phyloP scores from a whole-genome alignment of 2,797 vertebrate species.

The Xenopus petersii region DNA sequence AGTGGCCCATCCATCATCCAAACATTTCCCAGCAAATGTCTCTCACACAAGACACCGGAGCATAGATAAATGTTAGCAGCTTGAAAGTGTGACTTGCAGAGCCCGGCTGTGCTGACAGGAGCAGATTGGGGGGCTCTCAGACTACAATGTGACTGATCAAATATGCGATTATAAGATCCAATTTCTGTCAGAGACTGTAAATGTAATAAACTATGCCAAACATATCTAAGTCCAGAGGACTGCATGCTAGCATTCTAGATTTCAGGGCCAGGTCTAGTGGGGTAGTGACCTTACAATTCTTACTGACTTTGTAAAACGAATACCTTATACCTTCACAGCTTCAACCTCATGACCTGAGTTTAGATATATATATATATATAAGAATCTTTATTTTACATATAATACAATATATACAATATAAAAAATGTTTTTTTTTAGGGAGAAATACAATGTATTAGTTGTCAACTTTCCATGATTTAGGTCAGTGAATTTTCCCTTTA shows the following conservation, averaged over 20 bases:
- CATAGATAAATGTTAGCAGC: conserved; percentile 38
- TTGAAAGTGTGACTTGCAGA: conserved; percentile 32
- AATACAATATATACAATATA: too few species aligned
- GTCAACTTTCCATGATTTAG: too few species aligned
- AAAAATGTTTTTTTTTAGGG: too few species aligned
- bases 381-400: too few species aligned
- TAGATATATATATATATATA: neutral
- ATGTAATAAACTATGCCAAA: neutral
- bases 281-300: neutral
- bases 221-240: neutral
- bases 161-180: neutral
- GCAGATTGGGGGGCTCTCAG: conserved; percentile 6
- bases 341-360: neutral
- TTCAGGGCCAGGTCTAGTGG: neutral
- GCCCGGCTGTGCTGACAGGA: conserved; percentile 21
- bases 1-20: conserved; percentile 38
- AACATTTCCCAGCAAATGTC: conserved; percentile 26
- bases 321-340: neutral
- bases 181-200: neutral
- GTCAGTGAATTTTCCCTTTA: too few species aligned
- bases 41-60: conserved; percentile 16
- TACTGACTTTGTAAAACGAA: neutral
- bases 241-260: neutral
- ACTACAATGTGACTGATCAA: neutral
- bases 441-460: too few species aligned